Evolutionary conservation across 2,113 vertebrate species (phyloP).

Genomic region (Marmota flaviventris): DNA sequence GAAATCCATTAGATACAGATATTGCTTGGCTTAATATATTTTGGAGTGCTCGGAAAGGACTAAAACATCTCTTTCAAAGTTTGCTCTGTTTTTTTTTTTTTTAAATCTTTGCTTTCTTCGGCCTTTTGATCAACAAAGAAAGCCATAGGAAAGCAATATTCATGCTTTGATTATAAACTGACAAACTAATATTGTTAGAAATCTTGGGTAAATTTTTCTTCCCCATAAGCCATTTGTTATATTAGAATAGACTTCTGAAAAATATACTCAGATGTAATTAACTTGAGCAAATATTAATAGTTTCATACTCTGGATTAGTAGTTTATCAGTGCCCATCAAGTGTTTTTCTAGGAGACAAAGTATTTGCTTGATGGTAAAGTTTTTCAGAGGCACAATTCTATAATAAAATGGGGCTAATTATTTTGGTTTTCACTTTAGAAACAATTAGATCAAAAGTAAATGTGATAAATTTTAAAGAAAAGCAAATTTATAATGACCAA

Average conservation of each 20-base stretch:
- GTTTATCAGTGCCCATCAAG: neutral
- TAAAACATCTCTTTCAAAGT: slow-evolving; percentile 19
- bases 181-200: slow-evolving; percentile 11
- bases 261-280: slow-evolving; percentile 22
- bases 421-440: slow-evolving; percentile 52
- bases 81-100: neutral
- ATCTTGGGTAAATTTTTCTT: slow-evolving; percentile 47
- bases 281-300: slow-evolving; percentile 42
- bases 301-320: slow-evolving; percentile 11
- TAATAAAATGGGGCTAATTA: neutral
- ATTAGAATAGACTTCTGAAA: slow-evolving; percentile 20
- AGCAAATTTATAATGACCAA: neutral
- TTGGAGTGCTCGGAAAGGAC: neutral
- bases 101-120: slow-evolving; percentile 27
- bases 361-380: neutral
- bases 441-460: slow-evolving; percentile 11
- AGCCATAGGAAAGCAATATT: neutral
- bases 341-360: slow-evolving; percentile 26
- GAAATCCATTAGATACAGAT: neutral
- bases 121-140: slow-evolving; percentile 62
- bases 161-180: slow-evolving; percentile 37
- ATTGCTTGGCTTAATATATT: neutral
- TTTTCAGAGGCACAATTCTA: neutral
- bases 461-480: slow-evolving; percentile 36
- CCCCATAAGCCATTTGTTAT: neutral